Percentiles rank a stretch among this genome's conserved stretches.
These are phyloP conservation scores for Bubo blakistoni DNA, from an alignment of 2,113 vertebrate species.

Conservation along the genomic window DNA sequence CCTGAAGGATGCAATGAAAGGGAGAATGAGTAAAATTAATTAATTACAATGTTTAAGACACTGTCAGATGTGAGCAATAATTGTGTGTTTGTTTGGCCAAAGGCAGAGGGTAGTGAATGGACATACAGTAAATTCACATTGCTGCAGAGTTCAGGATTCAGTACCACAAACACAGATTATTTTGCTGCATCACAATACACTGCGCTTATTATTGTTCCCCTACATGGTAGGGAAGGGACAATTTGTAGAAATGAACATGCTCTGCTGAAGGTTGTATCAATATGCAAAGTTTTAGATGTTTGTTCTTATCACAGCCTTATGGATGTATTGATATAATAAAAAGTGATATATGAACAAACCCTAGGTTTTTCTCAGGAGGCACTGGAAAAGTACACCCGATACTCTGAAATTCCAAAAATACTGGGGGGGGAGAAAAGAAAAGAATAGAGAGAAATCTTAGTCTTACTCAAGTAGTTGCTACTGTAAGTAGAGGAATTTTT, in stretches of 20 bases:
- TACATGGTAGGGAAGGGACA: neutral
- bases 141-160: neutral
- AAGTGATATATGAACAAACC: neutral
- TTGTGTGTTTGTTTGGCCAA: neutral
- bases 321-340: neutral
- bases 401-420: neutral
- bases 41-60: neutral
- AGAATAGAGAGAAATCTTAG: neutral
- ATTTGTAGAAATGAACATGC: neutral
- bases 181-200: neutral
- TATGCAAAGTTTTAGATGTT: neutral
- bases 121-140: neutral
- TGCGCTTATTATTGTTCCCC: neutral
- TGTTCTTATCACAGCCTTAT: neutral
- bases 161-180: neutral
- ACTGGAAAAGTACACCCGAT: neutral
- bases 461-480: neutral
- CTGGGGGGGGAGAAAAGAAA: neutral
- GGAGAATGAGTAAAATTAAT: neutral
- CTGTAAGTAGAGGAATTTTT: neutral
- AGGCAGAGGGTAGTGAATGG: neutral
- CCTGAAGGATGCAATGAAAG: neutral
- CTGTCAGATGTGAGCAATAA: neutral
- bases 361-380: neutral
- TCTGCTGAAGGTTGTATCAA: neutral